Base-by-base conservation (phyloP, 35 echinoderm and acorn worm species). In the Nesometra sesokonis region DNA sequence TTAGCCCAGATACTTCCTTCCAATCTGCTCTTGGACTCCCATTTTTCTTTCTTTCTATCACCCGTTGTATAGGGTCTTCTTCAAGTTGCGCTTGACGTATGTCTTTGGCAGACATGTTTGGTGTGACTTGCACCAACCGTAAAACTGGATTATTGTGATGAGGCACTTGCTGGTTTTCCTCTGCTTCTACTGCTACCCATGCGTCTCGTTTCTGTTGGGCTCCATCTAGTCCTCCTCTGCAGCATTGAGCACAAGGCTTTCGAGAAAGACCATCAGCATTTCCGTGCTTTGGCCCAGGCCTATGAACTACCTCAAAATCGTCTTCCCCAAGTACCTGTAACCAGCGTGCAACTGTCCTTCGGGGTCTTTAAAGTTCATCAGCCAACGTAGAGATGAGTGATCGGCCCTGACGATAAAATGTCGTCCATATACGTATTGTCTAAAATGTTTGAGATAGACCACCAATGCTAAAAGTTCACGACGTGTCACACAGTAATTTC, bases 371-470 rank as follows among this genome's bases (percentile, higher is more conserved):
- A 91, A 86, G 32, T 87, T 77, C 0, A 47, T 47, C 15, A 91
- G 19, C 89, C 77, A 86, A 8, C 82, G 82, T 19, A 91, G 43
- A 9, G 89, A 85, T 35, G 57, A 77, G 36, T 91, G 84, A 77
- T 91, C 89, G n/a, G n/a, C n/a, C n/a, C n/a, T n/a, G n/a, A n/a
- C n/a, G n/a, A n/a, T n/a, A n/a, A n/a, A n/a, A n/a, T n/a, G n/a
- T n/a, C 27, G 89, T 91, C 36, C 89, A 81, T 91, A 91, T 0
- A 91, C 30, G 77, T 91, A 91, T 36, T 38, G 89, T 23, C 84
- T 32, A 33, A 91, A 83, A 23, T 91, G 43, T 83, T 86, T 86
- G 15, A 86, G 15, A 85, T 33, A 86, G 17, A 78, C 38, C 27
- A 91, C 78, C 84, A 91, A 77, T 0, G 89, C 84, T n/a, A 85